Evolutionary conservation across 2,888 invertebrate genomes (phyloP), one percentile per base, ranked within the genome.

Genomic region (Drosophila ezoana): DNA sequence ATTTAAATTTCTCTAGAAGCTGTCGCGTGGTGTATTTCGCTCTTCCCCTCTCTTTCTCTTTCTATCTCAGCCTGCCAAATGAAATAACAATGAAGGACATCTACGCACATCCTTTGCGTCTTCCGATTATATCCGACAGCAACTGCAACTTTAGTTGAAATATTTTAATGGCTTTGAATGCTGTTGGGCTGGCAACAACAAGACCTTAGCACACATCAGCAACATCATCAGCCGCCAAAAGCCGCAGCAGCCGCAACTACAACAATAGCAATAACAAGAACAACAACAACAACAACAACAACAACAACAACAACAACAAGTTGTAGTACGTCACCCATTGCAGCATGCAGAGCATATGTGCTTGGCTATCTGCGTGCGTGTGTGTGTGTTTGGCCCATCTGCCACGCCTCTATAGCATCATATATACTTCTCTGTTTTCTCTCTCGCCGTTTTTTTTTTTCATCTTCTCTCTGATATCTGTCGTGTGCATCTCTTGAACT

Each of bases 401-500:
- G 62, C 61, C 64, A 79, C 75, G 79, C 78, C 78, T 61, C 63
- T 56, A 28, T 63, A 47, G 68, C 74, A 78, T 76, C 75, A 72
- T 59, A 58, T 54, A 41, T 18, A 53, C 41, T 58, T 72, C 59
- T 72, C 59, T 59, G 58, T 52, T 41, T 49, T 45, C 41, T 51
- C 59, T 38, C 57, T 60, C 52, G 28, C 47, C 40, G 44, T 38
- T 62, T 35, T 41, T 38, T 43, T 43, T n/a, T 4, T 11, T 14
- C n/a, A n/a, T n/a, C 5, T 10, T 62, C 51, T 79, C 72, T 76
- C 41, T 69, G 76, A 66, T 87, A 87, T 87, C 87, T 87, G 89
- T 89, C 81, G 86, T 88, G 89, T 89, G 90, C 90, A 89, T 89
- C 89, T 90, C 90, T 90, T 89, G 90, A 90, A 90, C 90, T 90